phyloP scores from a whole-genome alignment of 2,888 invertebrate species.

The Nezara viridula region DNA sequence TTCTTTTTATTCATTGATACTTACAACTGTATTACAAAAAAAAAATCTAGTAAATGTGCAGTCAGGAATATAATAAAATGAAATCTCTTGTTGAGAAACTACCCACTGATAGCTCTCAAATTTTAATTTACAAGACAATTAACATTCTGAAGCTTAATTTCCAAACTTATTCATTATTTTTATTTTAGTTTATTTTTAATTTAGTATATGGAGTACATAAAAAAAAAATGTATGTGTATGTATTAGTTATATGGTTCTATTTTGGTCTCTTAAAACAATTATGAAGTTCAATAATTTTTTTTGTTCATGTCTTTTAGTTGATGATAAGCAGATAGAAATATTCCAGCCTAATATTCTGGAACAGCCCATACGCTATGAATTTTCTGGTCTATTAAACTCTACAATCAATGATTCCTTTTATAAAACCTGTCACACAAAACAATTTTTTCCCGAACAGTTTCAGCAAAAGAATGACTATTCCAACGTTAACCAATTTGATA shows the following conservation, averaged over 20 bases:
- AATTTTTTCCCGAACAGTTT: background rate
- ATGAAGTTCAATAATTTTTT: background rate
- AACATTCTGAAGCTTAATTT: background rate
- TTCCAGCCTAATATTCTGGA: background rate
- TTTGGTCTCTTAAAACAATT: background rate
- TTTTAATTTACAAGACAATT: background rate
- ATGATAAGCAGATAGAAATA: conserved; percentile 28
- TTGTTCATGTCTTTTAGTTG: background rate
- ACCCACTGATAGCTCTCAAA: no score
- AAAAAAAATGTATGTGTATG: background rate
- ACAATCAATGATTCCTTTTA: background rate
- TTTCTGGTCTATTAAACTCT: background rate
- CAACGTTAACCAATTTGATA: background rate
- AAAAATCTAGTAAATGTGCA: no score
- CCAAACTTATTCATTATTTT: background rate
- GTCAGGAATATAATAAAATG: no score
- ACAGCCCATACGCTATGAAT: conserved; percentile 6
- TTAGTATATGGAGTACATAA: background rate
- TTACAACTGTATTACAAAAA: no score
- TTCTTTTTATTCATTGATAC: no score
- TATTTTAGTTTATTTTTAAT: background rate
- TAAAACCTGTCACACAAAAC: background rate
- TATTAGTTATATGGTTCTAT: background rate
- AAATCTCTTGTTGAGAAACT: no score
- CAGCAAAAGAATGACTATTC: background rate